Conservation (phyloP, 2,888 invertebrate genomes). For the Panopea generosa region DNA sequence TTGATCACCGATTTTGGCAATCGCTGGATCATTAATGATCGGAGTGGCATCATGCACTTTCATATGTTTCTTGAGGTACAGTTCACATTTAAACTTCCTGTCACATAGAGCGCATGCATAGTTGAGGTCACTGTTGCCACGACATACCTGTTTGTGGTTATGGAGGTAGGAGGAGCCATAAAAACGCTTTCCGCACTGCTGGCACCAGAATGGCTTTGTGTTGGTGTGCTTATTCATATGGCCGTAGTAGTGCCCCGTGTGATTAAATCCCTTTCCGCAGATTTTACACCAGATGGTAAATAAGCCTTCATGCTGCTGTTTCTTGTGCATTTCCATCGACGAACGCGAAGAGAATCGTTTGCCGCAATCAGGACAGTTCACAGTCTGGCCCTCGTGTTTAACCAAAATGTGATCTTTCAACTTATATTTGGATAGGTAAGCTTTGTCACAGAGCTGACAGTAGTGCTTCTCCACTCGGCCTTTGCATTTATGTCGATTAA, state of each 20-base stretch:
- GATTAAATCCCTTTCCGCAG: conserved; percentile 60
- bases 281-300: conserved; percentile 61
- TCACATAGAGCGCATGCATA: conserved; percentile 48
- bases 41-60: conserved; percentile 56
- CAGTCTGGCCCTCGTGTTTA: conserved; percentile 61
- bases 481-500: conserved; percentile 59
- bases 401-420: conserved; percentile 60
- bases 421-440: conserved; percentile 62
- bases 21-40: conserved; percentile 38
- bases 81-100: conserved; percentile 60
- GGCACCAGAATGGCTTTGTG: conserved; percentile 63
- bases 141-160: conserved; percentile 62
- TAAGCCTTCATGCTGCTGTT: conserved; percentile 61
- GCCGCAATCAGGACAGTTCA: conserved; percentile 60
- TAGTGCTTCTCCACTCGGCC: conserved; percentile 62
- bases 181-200: conserved; percentile 60
- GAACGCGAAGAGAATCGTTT: conserved; percentile 57
- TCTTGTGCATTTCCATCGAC: conserved; percentile 64
- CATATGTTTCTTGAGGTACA: conserved; percentile 61
- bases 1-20: conserved; percentile 23
- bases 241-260: conserved; percentile 62
- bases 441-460: conserved; percentile 62
- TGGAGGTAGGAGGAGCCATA: conserved; percentile 62
- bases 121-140: conserved; percentile 51
- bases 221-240: conserved; percentile 65